These are phyloP conservation scores for Autographa pulchrina DNA, from an alignment of 2,888 invertebrate genomes.

Conservation along the genomic window DNA sequence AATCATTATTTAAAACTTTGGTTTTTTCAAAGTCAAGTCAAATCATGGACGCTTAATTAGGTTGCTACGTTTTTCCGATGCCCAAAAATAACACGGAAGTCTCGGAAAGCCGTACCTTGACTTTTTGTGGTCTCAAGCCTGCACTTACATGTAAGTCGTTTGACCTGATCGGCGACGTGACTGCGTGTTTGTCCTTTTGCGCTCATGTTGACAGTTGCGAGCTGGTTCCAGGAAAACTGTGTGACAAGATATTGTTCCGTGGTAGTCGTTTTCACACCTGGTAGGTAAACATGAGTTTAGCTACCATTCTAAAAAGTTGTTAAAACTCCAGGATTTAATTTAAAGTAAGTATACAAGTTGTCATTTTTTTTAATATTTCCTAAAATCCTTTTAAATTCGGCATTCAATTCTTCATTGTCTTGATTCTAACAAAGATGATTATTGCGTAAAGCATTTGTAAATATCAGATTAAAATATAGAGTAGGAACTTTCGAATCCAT, in stretches of 20 bases:
- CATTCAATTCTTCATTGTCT: neutral
- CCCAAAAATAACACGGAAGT: neutral
- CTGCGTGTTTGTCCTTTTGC: neutral
- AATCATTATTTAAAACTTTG: too few species aligned
- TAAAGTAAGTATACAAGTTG: too few species aligned
- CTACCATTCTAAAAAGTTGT: neutral
- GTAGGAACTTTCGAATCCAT: neutral
- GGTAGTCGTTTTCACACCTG: neutral
- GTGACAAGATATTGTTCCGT: neutral
- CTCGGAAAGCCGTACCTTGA: neutral
- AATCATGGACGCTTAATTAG: neutral
- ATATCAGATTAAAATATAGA: neutral
- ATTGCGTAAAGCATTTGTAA: neutral
- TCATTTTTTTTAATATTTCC: neutral
- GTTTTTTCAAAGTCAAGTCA: neutral
- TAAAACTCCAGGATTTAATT: neutral
- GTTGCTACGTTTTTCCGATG: neutral
- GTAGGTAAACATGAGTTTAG: neutral
- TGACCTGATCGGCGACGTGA: neutral
- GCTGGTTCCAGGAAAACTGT: neutral
- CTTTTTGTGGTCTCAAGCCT: neutral
- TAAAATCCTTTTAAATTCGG: neutral
- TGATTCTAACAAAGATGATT: neutral
- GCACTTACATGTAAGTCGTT: neutral
- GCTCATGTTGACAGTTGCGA: neutral